A percentile compares a stretch with the other conserved stretches of the same genome.
Conservation (phyloP, 2,797 vertebrate species). For the Falco columbarius region DNA sequence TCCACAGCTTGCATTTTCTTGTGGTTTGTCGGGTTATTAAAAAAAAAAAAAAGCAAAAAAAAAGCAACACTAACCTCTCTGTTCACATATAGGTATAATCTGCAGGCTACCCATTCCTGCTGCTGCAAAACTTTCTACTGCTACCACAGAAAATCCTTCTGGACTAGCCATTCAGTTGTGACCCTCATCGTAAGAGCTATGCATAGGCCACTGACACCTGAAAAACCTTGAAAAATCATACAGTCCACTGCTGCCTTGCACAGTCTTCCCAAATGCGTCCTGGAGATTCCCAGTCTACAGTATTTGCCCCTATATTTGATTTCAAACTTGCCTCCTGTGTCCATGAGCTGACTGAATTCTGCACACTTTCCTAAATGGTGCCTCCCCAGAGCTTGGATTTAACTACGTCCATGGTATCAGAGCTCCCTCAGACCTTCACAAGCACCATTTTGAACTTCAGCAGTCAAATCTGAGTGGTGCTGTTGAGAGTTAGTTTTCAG, state of each 20-base stretch:
- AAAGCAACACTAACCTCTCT: neutral
- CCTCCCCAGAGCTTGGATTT: neutral
- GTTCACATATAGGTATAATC: neutral
- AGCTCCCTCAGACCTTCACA: neutral
- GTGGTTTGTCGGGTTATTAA: neutral
- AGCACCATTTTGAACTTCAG: neutral
- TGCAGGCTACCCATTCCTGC: neutral
- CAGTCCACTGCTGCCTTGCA: neutral
- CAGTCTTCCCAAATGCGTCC: neutral
- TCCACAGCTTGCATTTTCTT: neutral
- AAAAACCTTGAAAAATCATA: neutral
- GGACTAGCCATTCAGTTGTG: neutral
- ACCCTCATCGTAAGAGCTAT: neutral
- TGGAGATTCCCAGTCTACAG: neutral
- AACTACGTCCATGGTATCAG: neutral
- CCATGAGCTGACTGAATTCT: neutral
- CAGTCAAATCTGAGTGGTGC: accelerated
- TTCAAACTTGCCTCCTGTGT: neutral
- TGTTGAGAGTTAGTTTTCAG: neutral
- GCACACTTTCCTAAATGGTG: neutral
- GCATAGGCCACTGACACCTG: neutral
- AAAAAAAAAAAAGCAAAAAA: neutral
- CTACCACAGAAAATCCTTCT: neutral
- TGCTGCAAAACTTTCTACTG: neutral
- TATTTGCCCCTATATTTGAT: neutral